These are phyloP conservation scores for Danio aesculapii DNA, from an alignment of 2,797 vertebrate genomes.

Conservation along the genomic window DNA sequence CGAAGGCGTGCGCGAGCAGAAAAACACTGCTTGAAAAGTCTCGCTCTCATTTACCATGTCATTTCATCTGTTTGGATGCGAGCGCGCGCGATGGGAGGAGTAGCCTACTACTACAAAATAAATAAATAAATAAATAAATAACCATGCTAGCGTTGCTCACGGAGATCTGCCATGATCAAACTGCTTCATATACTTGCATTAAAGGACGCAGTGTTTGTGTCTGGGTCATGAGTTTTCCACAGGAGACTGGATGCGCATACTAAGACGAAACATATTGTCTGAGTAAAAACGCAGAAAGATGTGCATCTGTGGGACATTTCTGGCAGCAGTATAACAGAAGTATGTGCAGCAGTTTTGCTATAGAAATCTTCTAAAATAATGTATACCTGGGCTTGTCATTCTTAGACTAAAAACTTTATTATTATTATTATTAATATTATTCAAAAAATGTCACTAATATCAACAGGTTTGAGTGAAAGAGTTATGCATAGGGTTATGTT, in stretches of 20 bases:
- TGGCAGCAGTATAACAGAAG: background rate
- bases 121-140: too few species aligned
- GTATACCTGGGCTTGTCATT: background rate
- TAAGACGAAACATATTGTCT: background rate
- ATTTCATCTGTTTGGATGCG: slow-evolving; percentile 2
- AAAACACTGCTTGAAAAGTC: slow-evolving; percentile 14
- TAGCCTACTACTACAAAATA: background rate
- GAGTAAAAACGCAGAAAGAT: background rate
- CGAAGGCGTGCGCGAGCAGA: background rate
- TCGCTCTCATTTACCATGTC: background rate
- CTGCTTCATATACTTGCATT: background rate
- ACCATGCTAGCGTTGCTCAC: background rate
- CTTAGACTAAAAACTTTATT: background rate
- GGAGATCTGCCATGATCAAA: background rate
- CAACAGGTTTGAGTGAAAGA: background rate
- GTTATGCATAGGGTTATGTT: background rate
- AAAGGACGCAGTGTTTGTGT: background rate
- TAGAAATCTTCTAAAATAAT: background rate
- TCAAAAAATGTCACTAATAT: background rate
- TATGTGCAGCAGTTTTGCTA: background rate
- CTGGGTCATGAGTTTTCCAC: background rate
- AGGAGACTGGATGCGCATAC: background rate
- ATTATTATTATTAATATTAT: too few species aligned
- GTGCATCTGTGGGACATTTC: background rate
- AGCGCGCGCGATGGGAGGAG: background rate